Percentiles rank a stretch among this genome's conserved stretches.
Conservation (phyloP, 2,113 vertebrate species). For the Tachysurus fulvidraco region DNA sequence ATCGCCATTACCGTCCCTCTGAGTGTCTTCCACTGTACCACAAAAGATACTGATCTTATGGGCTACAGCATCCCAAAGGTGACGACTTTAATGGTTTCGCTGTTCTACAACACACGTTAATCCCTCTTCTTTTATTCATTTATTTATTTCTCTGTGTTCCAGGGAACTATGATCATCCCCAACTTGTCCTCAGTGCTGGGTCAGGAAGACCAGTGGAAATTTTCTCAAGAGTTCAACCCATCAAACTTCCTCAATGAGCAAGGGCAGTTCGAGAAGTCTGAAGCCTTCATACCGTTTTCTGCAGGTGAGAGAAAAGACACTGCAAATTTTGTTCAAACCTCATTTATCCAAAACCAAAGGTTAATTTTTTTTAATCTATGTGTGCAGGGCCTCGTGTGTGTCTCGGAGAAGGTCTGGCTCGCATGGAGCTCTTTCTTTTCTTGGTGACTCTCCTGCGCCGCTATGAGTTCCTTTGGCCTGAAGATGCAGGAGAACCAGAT, state of each 20-base stretch:
- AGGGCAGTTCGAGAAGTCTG: slow-evolving; percentile 72
- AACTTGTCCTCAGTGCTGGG: slow-evolving; percentile 78
- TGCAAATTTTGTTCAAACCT: not conserved
- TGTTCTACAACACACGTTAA: not conserved
- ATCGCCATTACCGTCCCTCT: slow-evolving; percentile 54
- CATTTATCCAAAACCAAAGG: not conserved
- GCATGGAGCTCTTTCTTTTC: slow-evolving; percentile 35
- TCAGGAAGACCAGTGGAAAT: slow-evolving; percentile 76
- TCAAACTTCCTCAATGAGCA: slow-evolving; percentile 76
- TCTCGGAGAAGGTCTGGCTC: slow-evolving; percentile 37
- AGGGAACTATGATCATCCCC: slow-evolving; percentile 73
- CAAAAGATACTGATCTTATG: slow-evolving; percentile 58
- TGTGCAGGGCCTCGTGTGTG: slow-evolving; percentile 24
- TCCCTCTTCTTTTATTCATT: not conserved
- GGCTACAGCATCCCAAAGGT: slow-evolving; percentile 66
- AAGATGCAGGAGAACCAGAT: slow-evolving; percentile 52
- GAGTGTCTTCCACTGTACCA: slow-evolving; percentile 57
- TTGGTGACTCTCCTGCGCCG: slow-evolving; percentile 46
- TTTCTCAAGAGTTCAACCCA: slow-evolving; percentile 73
- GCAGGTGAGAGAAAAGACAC: slow-evolving; percentile 64
- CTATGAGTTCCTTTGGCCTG: slow-evolving; percentile 56
- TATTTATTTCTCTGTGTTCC: not conserved
- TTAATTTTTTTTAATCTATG: not conserved
- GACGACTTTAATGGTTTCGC: not conserved
- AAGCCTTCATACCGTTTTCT: slow-evolving; percentile 84